Evolutionary conservation across 2,113 vertebrate species (phyloP).

Genomic region (Meriones unguiculatus): DNA sequence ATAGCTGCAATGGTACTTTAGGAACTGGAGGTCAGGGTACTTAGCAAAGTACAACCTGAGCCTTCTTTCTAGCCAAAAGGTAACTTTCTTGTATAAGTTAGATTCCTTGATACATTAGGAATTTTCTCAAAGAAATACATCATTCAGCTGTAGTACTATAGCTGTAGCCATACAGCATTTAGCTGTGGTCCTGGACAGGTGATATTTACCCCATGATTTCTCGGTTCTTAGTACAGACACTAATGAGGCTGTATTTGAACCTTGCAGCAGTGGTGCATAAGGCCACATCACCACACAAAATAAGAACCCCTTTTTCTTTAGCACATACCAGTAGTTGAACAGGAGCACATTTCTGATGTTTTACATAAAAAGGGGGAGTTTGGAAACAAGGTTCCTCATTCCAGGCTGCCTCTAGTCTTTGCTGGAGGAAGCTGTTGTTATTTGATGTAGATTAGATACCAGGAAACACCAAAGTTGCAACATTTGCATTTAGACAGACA

Average conservation of each 20-base stretch:
- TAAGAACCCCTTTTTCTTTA: neutral
- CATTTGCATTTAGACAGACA: neutral
- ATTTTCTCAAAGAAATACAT: constrained; percentile 33
- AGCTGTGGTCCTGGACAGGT: constrained; percentile 29
- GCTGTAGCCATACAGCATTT: neutral
- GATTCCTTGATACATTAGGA: constrained; percentile 55
- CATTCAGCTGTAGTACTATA: neutral
- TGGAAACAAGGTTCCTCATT: neutral
- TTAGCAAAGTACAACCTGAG: constrained; percentile 15
- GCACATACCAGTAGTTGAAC: neutral
- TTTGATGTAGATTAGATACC: neutral
- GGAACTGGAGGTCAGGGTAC: neutral
- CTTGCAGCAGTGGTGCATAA: neutral
- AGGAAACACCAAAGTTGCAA: neutral
- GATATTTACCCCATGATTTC: neutral
- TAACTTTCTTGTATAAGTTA: constrained; percentile 71
- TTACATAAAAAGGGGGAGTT: neutral
- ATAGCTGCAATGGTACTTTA: neutral
- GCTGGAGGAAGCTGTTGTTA: neutral
- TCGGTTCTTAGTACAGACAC: neutral
- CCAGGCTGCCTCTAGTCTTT: neutral
- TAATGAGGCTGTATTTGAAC: neutral
- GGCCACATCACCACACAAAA: neutral
- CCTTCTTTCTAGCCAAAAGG: constrained; percentile 41
- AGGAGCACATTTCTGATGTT: neutral